Evolutionary conservation across 1,140 invertebrate species (phyloP).

Genomic region (Neodiprion lecontei): DNA sequence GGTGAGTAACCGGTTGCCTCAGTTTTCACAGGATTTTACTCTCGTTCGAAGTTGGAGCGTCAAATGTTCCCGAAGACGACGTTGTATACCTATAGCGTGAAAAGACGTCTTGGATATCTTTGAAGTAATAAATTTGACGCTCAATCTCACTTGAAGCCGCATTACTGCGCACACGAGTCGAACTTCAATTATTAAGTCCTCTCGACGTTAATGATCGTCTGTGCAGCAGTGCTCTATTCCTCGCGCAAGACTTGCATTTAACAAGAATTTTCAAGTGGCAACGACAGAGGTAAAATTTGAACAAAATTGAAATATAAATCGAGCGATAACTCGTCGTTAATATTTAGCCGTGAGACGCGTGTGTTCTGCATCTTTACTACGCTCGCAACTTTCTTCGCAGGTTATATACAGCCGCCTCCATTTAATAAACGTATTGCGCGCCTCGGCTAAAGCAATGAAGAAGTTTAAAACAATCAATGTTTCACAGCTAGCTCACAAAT

Average conservation of each 20-base stretch:
- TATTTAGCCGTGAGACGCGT: not conserved
- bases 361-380: not conserved
- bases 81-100: too few species aligned
- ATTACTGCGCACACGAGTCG: not conserved
- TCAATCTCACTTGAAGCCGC: not conserved
- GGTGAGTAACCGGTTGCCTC: too few species aligned
- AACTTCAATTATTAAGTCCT: not conserved
- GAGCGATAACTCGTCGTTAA: not conserved
- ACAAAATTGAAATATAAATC: not conserved
- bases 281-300: not conserved
- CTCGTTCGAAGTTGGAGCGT: too few species aligned
- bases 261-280: not conserved
- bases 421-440: not conserved
- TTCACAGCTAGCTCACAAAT: not conserved
- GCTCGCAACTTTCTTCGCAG: not conserved
- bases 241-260: not conserved
- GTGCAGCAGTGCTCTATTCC: not conserved
- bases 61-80: too few species aligned
- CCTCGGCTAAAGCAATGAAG: not conserved
- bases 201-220: slow-evolving; percentile 2
- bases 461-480: slow-evolving; percentile 4
- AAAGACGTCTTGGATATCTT: too few species aligned
- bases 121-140: too few species aligned
- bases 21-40: too few species aligned
- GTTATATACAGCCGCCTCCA: not conserved